Evolutionary conservation across 2,113 vertebrate genomes (phyloP), one percentile per base, ranked within the genome.

Genomic region (Cettia cetti): DNA sequence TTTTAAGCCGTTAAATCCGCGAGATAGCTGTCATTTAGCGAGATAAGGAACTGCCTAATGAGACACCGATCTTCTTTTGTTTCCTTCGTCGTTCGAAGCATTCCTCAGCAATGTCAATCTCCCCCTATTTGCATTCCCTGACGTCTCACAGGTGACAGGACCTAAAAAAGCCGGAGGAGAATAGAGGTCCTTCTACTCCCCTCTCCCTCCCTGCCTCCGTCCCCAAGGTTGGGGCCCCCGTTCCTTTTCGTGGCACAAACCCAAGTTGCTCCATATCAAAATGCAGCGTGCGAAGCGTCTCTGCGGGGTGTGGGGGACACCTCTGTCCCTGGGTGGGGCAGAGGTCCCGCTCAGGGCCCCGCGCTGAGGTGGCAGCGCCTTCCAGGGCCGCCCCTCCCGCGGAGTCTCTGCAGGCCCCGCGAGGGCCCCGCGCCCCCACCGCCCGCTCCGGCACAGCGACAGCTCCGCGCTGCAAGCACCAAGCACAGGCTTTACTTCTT

Each of bases 351-450:
- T 2, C 2, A 7, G 28, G 69, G 40, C 9, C 13, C 30, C 24
- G 28, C 1, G 2, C 10, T 3, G 22, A 0, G 1, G 35, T 6
- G 19, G 33, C 16, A 1, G 44, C 16, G n/a, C 15, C 9, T 15
- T 11, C 21, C 31, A 6, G 0, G 2, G 30, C 35, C 24, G 40
- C 71, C 6, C 7, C 23, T 47, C 45, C 57, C 57, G 13, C 23
- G 0, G 24, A 14, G 24, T 9, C 30, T 35, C 15, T 12, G 61
- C 57, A 57, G 39, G 18, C 19, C 40, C 22, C n/a, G 6, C 3
- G 15, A n/a, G 2, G 53, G 69, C 60, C 11, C 23, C 15, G 6
- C 1, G 2, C 35, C 11, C n/a, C 13, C 23, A 27, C 39, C 39
- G 49, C 33, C 70, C 10, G 10, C 64, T 20, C 28, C 61, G 30